These are phyloP conservation scores for Eupithecia exiguata DNA, from an alignment of 2,888 invertebrate genomes.

Conservation along the genomic window DNA sequence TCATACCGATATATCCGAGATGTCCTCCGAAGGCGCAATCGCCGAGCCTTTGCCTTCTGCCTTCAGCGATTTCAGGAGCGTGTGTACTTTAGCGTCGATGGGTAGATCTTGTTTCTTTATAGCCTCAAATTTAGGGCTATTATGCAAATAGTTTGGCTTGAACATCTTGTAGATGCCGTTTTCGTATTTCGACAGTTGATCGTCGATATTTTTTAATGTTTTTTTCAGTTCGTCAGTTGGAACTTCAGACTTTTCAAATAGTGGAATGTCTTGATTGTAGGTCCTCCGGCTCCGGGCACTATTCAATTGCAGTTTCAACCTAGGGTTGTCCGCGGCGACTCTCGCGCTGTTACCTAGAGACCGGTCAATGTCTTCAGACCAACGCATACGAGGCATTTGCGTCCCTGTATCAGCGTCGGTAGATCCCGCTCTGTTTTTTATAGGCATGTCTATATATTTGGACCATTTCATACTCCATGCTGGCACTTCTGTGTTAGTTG, in stretches of 20 bases:
- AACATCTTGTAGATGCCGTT: background rate
- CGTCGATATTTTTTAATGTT: background rate
- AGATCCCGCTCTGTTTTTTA: background rate
- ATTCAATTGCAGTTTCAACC: background rate
- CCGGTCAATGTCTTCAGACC: background rate
- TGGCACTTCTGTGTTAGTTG: background rate
- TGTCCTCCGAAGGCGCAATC: background rate
- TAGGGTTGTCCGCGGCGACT: background rate
- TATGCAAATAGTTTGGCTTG: background rate
- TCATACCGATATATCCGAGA: background rate
- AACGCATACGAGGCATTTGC: background rate
- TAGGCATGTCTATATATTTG: background rate
- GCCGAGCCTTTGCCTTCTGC: background rate
- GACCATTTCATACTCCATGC: background rate
- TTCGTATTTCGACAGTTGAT: background rate
- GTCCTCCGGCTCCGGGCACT: background rate
- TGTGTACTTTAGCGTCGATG: background rate
- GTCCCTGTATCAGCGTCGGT: background rate
- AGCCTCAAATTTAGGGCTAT: background rate
- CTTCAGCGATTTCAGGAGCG: slow-evolving; percentile 11
- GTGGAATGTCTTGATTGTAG: background rate
- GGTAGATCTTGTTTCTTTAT: slow-evolving; percentile 5
- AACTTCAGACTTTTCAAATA: background rate
- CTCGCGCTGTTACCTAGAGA: background rate
- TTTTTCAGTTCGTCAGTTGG: background rate